Conservation (phyloP, 1,140 invertebrate genomes). For the Drosophila equinoxialis region DNA sequence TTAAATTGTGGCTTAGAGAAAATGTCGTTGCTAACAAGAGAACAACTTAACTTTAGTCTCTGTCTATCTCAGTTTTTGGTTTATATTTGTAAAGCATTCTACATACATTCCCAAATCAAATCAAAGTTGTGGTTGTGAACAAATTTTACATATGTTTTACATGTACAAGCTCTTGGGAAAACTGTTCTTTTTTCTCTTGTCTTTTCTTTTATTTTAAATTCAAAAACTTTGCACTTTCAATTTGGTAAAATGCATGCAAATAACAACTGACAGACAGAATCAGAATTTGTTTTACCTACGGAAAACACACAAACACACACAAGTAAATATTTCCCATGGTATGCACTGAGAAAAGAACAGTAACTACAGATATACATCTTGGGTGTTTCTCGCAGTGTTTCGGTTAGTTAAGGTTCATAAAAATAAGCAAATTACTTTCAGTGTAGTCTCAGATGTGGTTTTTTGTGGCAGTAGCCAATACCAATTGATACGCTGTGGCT, state of each 20-base stretch:
- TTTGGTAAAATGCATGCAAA: conserved; percentile 71
- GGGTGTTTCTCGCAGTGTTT: too few relatives aligned
- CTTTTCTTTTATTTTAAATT: conserved; percentile 50
- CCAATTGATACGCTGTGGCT: conserved; percentile 63
- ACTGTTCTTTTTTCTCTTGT: not conserved
- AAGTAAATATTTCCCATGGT: not conserved
- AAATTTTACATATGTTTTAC: conserved; percentile 42
- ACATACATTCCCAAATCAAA: conserved; percentile 53
- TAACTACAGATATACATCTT: not conserved
- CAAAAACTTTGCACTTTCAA: conserved; percentile 74
- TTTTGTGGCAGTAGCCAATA: conserved; percentile 52
- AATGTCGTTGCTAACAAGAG: not conserved
- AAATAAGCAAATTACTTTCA: not conserved
- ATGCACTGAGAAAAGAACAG: not conserved
- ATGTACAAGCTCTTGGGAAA: conserved; percentile 21
- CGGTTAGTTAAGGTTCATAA: too few relatives aligned
- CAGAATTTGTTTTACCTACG: conserved; percentile 21
- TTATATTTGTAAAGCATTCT: conserved; percentile 10
- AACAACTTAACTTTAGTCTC: not conserved
- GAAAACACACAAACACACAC: not conserved
- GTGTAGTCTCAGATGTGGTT: conserved; percentile 60
- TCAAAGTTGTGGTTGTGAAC: conserved; percentile 58
- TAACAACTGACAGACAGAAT: conserved; percentile 38
- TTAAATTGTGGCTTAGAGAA: not conserved
- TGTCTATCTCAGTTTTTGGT: not conserved